Evolutionary conservation across 2,888 invertebrate species (phyloP), one percentile per base, ranked within the genome.

Genomic region (Microctonus brassicae): DNA sequence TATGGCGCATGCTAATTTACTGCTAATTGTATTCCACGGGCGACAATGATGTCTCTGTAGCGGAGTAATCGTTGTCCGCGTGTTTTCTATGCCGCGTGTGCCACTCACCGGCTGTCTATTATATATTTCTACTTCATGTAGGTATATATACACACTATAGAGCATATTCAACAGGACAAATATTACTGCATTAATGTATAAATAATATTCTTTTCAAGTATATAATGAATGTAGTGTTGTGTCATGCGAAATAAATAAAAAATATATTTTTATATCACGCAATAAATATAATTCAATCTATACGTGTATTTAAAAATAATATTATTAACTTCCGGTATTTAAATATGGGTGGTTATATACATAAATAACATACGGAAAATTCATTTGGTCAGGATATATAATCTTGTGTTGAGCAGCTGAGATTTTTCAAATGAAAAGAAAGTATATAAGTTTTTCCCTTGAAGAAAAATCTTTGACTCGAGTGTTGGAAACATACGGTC

Each of bases 21-120:
- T 87, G 87, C 87, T 87, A 87, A 87, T 87, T 87, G 87, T 87
- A 84, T 86, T 86, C 84, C 85, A 79, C 81, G 75, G 77, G 82
- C 82, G 82, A 83, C 86, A 85, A 86, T 84, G 84, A 84, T 84
- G 85, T 83, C 84, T 84, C 81, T 79, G 79, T 78, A 77, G 67
- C 62, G 63, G 70, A 69, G 74, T 74, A 65, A 75, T 75, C 76
- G 60, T 69, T 72, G 57, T 58, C 33, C 58, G 47, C 47, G 47
- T 47, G 17, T 47, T 47, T 17, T 47, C 17, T 47, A 17, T 17
- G 17, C 17, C 20, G 47, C 17, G 39, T 39, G 39, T n/a, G 5
- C 20, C 58, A 29, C 58, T 29, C 58, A 17, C 58, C 13, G 29
- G n/a, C 57, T 58, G 26, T 57, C 57, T 57, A 26, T 29, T 58